Base-by-base conservation (phyloP, 2,888 invertebrate genomes). In the Stramonita haemastoma region DNA sequence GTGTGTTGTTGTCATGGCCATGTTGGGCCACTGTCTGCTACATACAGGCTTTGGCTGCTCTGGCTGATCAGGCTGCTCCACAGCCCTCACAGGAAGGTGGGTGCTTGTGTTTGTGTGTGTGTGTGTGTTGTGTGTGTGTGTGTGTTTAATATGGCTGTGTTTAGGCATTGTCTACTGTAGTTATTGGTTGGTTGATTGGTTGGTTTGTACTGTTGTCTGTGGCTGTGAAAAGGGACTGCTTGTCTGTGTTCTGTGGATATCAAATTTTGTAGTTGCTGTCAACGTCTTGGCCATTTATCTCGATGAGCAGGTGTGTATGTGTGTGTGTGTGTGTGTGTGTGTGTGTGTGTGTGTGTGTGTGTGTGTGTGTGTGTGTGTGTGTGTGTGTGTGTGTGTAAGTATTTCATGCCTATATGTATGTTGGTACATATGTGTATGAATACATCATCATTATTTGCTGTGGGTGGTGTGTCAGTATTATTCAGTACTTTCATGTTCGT, bases 21-120 rank as follows among this genome's bases (percentile, higher is more conserved):
- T 94, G 26, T 93, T 95, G 32, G 95, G 95, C 17, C 93, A 94
- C 89, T 91, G 93, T 66, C 92, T 95, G 32, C 92, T 95, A 86
- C 46, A 46, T 2, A n/a, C 93, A 95, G 57, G 92, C 94, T 13
- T 93, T 94, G 32, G 91, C 93, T 1, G 90, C 94, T 8, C 86
- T 95, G 89, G 89, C 91, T 17, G 91, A 88, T 5, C 90, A 92
- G 70, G 34, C 90, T 19, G 22, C 73, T 0, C 46, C 46, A 46
- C 46, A 46, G 0, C 85, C 89, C n/a, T 88, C 83, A 57, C 87
- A 90, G 29, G 60, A 73, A 81, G 89, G 87, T 88, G 11, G 46
- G 85, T 87, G 46, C 32, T 19, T 34, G 81, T 81, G 81, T 81
- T 11, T 81, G 22, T 81, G 34, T 79, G n/a, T n/a, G 22, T 19